Evolutionary conservation across 2,888 invertebrate species (phyloP).

Genomic region (Glyphotaelius pellucidus): DNA sequence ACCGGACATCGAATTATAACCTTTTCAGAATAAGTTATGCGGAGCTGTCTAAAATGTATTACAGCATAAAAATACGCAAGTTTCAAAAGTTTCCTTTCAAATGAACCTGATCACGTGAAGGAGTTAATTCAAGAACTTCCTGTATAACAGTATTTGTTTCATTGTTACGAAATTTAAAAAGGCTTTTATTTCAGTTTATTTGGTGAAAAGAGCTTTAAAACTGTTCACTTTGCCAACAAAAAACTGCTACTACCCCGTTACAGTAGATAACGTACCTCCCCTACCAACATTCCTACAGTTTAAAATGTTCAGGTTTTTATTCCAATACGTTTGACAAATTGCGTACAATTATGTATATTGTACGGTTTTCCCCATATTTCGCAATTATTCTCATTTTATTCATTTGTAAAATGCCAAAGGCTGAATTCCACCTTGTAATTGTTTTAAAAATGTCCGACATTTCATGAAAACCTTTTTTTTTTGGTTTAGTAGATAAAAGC

Average conservation of each 20-base stretch:
- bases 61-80: too few species aligned
- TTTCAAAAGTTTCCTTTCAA: too few species aligned
- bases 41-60: too few species aligned
- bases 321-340: neutral
- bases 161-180: neutral
- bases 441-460: neutral
- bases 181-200: neutral
- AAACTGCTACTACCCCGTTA: neutral
- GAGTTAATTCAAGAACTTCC: too few species aligned
- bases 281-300: neutral
- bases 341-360: neutral
- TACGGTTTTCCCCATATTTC: neutral
- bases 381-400: neutral
- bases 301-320: neutral
- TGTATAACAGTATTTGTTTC: neutral
- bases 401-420: neutral
- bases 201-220: neutral
- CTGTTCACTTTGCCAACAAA: neutral
- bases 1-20: too few species aligned
- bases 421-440: neutral
- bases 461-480: neutral
- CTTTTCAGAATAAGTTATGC: too few species aligned
- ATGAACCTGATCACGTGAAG: too few species aligned
- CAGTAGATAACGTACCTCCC: neutral
- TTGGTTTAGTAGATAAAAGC: neutral